Percentiles rank a stretch among this genome's conserved stretches.
These are phyloP conservation scores for Drosophila novamexicana DNA, from an alignment of 1,140 invertebrate species.

Conservation along the genomic window DNA sequence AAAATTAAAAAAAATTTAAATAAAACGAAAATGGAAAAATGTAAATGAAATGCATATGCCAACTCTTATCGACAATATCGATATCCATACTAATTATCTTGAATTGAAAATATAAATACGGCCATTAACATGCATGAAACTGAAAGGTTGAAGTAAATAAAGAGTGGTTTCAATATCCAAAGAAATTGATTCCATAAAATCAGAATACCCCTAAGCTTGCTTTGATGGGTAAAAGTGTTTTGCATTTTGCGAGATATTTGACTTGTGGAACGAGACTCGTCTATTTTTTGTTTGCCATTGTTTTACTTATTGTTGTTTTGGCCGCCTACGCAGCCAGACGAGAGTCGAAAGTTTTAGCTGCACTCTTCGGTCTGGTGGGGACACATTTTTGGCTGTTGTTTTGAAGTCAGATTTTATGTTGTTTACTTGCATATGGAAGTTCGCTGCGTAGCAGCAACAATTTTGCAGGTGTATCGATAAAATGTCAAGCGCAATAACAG, in stretches of 20 bases:
- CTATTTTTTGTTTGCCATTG: not conserved
- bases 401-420: slow-evolving; percentile 4
- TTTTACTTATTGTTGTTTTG: slow-evolving; percentile 11
- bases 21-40: too few relatives aligned
- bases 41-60: too few relatives aligned
- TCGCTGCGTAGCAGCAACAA: slow-evolving; percentile 29
- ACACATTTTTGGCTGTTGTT: slow-evolving; percentile 20
- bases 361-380: not conserved
- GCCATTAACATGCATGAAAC: too few relatives aligned
- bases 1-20: too few relatives aligned
- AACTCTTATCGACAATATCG: too few relatives aligned
- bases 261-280: not conserved
- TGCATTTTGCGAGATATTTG: slow-evolving; percentile 25
- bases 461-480: slow-evolving; percentile 65
- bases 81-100: too few relatives aligned
- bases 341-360: slow-evolving; percentile 3
- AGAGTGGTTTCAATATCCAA: too few relatives aligned
- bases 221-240: slow-evolving; percentile 6
- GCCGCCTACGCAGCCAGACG: slow-evolving; percentile 1
- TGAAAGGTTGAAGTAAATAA: too few relatives aligned
- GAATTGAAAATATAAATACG: too few relatives aligned
- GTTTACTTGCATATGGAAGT: slow-evolving; percentile 34
- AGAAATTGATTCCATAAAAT: not conserved
- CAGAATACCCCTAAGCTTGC: not conserved
- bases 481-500: slow-evolving; percentile 66